A percentile compares a stretch with the other conserved stretches of the same genome.
Evolutionary conservation across 2,888 invertebrate genomes (phyloP).

Genomic region (Neoascia interrupta): DNA sequence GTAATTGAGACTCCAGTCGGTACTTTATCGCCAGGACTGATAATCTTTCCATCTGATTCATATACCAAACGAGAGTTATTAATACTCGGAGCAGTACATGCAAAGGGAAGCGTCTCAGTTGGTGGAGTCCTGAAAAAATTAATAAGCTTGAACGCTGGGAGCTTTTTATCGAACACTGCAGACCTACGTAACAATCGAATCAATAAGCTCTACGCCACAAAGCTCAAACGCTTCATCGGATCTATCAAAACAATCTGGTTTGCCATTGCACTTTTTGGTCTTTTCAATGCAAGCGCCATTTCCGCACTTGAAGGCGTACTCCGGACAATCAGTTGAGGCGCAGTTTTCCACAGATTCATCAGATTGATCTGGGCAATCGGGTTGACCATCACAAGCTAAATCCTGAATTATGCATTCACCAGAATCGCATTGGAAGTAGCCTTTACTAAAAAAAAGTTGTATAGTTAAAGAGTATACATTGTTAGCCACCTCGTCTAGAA

Average conservation of each 20-base stretch:
- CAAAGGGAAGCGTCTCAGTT: neutral
- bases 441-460: too few species aligned
- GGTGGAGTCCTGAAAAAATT: too few species aligned
- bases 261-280: constrained; percentile 70
- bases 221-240: constrained; percentile 72
- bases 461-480: too few species aligned
- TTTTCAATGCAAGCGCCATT: constrained; percentile 73
- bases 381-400: constrained; percentile 78
- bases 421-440: constrained; percentile 62
- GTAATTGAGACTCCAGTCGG: constrained; percentile 2
- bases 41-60: neutral
- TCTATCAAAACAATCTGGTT: constrained; percentile 72
- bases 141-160: too few species aligned
- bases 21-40: constrained; percentile 5
- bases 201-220: constrained; percentile 53
- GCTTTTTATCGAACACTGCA: too few species aligned
- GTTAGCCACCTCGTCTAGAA: too few species aligned
- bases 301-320: constrained; percentile 73
- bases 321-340: constrained; percentile 67
- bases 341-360: constrained; percentile 72
- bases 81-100: constrained; percentile 27
- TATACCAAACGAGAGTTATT: constrained; percentile 2
- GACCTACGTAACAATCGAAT: too few species aligned
- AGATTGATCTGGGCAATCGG: constrained; percentile 71
- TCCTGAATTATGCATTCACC: constrained; percentile 70